Evolutionary conservation across 2,113 vertebrate genomes (phyloP).

Genomic region (Vireo altiloquus): DNA sequence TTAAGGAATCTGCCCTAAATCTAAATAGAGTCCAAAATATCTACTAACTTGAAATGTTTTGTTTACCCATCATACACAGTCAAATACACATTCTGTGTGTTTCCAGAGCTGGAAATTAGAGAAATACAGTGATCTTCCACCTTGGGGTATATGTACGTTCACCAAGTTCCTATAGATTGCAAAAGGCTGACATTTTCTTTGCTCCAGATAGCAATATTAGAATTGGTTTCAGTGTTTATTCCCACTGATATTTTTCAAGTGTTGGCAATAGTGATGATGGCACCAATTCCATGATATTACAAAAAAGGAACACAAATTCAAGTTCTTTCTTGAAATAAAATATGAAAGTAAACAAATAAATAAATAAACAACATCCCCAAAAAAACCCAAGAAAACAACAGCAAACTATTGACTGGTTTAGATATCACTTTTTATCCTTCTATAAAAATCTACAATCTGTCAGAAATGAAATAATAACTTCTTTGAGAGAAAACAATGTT

Average conservation of each 20-base stretch:
- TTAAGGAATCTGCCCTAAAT: neutral
- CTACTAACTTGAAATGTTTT: neutral
- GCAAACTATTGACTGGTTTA: neutral
- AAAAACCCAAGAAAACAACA: neutral
- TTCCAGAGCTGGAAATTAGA: neutral
- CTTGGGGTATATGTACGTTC: neutral
- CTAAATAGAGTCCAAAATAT: neutral
- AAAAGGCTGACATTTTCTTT: neutral
- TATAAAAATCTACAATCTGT: neutral
- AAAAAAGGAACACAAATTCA: neutral
- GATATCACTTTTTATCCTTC: neutral
- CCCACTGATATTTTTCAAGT: neutral
- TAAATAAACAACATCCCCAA: fast-evolving
- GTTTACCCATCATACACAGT: neutral
- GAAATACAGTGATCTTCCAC: neutral
- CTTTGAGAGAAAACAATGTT: neutral
- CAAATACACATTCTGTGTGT: neutral
- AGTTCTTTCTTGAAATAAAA: neutral
- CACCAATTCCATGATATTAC: neutral
- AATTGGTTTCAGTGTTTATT: neutral
- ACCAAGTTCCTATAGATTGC: neutral
- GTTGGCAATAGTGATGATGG: neutral
- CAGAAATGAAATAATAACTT: neutral
- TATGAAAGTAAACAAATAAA: neutral
- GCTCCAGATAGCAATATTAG: neutral